Evolutionary conservation across 2,113 vertebrate species (phyloP), one percentile per base, ranked within the genome.

Genomic region (Oncorhynchus gorbuscha): DNA sequence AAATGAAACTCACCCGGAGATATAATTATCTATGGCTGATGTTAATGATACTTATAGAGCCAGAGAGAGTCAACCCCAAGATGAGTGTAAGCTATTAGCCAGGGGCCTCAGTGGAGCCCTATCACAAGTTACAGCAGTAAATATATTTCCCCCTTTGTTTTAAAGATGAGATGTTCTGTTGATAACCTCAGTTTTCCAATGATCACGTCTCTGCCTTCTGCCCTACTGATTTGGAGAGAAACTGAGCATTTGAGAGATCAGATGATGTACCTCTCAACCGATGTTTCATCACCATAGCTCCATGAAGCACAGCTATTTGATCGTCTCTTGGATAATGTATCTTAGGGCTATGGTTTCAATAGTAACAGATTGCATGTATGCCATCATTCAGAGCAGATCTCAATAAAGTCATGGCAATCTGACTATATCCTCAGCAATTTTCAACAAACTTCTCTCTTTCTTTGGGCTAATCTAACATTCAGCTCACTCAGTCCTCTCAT

Each of bases 401-500:
- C 55, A 58, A 20, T 20, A 58, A 58, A 58, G 55, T 58, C 55
- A 58, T 1, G 16, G 55, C 55, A 58, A 58, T 58, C 20, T 20
- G 20, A 58, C 4, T 18, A 58, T 58, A 20, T 20, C 20, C 55
- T 58, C 55, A 58, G 55, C 20, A 4, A 58, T 58, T 58, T 58
- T 18, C 55, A 30, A 16, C 4, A 55, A 14, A 45, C 35, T 3
- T 45, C 8, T n/a, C 48, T 0, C 26, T 20, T 9, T 74, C 71
- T 78, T 62, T 69, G 11, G 5, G 14, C 9, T 69, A 18, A 74
- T 69, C 59, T 81, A 71, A 61, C 48, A 30, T 77, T 74, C 1
- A 61, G 7, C 35, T 58, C 16, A n/a, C 22, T 81, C 59, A 64
- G 67, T 65, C 22, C 35, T 61, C 58, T 61, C 20, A 55, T 58